Evolutionary conservation across 2,888 invertebrate species (phyloP).

Genomic region (Thecocarcelia acutangulata): DNA sequence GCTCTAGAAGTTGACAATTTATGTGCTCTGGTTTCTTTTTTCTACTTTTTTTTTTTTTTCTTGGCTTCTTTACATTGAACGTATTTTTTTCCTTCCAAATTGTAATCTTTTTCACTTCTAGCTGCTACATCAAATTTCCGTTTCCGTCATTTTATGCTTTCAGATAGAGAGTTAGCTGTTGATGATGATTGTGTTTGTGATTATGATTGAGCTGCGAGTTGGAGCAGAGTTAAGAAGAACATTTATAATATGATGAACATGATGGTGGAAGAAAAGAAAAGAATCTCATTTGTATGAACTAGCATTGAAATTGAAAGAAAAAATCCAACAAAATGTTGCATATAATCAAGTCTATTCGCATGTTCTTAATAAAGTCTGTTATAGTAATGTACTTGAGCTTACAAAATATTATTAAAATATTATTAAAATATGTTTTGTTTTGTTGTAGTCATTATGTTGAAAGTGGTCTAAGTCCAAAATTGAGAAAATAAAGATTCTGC

Average conservation of each 20-base stretch:
- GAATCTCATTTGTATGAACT: conserved; percentile 46
- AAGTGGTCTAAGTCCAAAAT: too few relatives aligned
- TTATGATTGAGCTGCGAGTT: conserved; percentile 39
- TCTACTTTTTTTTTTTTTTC: conserved; percentile 11
- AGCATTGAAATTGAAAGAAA: conserved; percentile 28
- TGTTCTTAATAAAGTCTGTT: conserved; percentile 12
- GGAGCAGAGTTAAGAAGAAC: conserved; percentile 20
- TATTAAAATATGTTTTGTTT: too few relatives aligned
- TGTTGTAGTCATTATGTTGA: too few relatives aligned
- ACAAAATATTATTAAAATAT: neutral
- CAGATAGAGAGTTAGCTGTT: conserved; percentile 38
- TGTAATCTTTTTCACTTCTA: conserved; percentile 46
- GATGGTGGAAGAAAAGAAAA: conserved; percentile 2
- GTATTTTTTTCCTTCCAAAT: conserved; percentile 20
- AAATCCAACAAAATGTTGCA: conserved; percentile 33
- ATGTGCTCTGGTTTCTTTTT: too few relatives aligned
- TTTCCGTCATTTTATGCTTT: conserved; percentile 67
- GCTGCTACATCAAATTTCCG: conserved; percentile 68
- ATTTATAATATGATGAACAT: too few relatives aligned
- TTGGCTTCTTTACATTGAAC: conserved; percentile 33
- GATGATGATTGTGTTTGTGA: conserved; percentile 52
- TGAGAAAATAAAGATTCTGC: too few relatives aligned
- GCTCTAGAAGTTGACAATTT: conserved; percentile 51
- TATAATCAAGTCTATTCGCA: neutral
- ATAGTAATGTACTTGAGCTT: neutral